phyloP scores from a whole-genome alignment of 2,888 invertebrate species.

The Dryobotodes eremita region DNA sequence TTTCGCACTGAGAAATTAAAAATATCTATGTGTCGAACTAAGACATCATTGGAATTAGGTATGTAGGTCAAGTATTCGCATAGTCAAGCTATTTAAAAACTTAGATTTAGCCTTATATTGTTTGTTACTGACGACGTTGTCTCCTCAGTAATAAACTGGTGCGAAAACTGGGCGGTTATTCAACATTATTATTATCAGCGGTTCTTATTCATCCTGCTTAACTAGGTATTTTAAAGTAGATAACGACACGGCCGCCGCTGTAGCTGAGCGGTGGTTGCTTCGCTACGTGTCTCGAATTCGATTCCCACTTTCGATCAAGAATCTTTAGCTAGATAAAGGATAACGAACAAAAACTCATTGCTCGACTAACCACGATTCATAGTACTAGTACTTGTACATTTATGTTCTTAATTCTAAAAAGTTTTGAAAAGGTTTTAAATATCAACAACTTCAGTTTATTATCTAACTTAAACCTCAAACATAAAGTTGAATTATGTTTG shows the following conservation, averaged over 20 bases:
- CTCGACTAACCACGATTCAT: neutral
- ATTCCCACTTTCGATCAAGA: neutral
- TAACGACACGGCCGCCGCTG: neutral
- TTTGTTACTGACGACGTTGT: neutral
- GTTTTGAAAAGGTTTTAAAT: neutral
- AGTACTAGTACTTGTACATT: neutral
- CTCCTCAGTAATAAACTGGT: neutral
- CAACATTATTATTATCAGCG: neutral
- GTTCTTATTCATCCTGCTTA: neutral
- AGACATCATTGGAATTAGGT: constrained; percentile 30
- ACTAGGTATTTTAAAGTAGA: neutral
- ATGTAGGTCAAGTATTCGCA: constrained; percentile 50
- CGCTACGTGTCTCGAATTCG: neutral
- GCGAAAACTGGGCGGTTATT: neutral
- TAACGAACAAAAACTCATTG: neutral
- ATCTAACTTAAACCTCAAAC: neutral
- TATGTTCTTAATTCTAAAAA: neutral
- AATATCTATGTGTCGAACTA: constrained; percentile 30
- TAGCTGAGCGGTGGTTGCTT: neutral
- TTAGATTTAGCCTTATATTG: neutral
- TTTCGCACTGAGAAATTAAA: constrained; percentile 27
- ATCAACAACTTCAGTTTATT: neutral
- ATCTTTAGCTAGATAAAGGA: neutral
- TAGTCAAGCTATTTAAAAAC: constrained; percentile 1
- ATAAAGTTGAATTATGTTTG: neutral